Conservation (phyloP, 2,888 invertebrate species). For the Apoderus coryli region DNA sequence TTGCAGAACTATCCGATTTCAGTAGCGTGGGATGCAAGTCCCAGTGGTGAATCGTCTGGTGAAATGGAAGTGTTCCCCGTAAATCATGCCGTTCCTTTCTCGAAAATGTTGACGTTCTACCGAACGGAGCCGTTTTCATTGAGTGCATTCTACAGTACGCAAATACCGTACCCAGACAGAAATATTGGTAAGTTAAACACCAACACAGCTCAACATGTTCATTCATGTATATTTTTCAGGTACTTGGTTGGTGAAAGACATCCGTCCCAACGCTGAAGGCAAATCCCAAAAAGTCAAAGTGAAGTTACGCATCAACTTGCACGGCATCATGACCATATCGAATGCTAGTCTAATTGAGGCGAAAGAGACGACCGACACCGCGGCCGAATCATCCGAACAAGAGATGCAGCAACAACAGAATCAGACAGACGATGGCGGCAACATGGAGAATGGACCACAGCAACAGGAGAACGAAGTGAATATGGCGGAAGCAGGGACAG, state of each 20-base stretch:
- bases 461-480: constrained; percentile 32
- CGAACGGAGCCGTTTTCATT: constrained; percentile 79
- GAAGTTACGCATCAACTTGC: constrained; percentile 84
- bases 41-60: constrained; percentile 46
- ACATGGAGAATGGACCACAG: constrained; percentile 18
- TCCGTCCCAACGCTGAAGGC: constrained; percentile 75
- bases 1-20: constrained; percentile 64
- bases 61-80: constrained; percentile 85
- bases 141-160: constrained; percentile 66
- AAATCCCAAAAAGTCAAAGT: constrained; percentile 93
- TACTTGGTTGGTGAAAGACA: constrained; percentile 62
- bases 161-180: constrained; percentile 60
- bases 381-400: constrained; percentile 18
- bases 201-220: too few relatives aligned
- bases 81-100: constrained; percentile 84
- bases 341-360: constrained; percentile 75
- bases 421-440: constrained; percentile 15
- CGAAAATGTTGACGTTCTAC: constrained; percentile 87
- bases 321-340: constrained; percentile 81
- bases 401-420: constrained; percentile 19
- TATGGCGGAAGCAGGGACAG: constrained; percentile 26
- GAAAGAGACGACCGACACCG: constrained; percentile 37
- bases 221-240: too few relatives aligned
- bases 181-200: constrained; percentile 56
- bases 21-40: constrained; percentile 59